These are phyloP conservation scores for Rhipidura dahli DNA, from an alignment of 2,113 vertebrate species.

Conservation along the genomic window DNA sequence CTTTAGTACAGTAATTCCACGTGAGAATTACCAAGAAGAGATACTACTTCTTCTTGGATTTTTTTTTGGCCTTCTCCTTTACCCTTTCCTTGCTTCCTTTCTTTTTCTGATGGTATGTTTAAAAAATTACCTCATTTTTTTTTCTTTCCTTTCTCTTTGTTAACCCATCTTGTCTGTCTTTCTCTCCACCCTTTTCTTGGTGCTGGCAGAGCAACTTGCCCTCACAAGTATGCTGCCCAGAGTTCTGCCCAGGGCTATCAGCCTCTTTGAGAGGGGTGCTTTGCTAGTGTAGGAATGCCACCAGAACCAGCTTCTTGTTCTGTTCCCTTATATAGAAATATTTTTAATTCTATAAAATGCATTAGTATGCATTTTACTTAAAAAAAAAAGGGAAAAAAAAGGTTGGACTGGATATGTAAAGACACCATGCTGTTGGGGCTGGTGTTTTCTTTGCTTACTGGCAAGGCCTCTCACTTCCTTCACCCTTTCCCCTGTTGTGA, in stretches of 20 bases:
- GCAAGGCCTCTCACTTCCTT: conserved; percentile 31
- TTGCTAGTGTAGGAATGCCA: not conserved
- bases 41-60: not conserved
- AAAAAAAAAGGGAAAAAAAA: not conserved
- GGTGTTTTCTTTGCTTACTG: not conserved
- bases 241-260: not conserved
- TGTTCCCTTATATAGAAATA: conserved; percentile 36
- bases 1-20: not conserved
- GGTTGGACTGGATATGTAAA: not conserved
- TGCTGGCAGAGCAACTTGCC: not conserved
- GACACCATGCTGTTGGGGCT: not conserved
- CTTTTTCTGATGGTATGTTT: not conserved
- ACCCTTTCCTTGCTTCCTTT: not conserved
- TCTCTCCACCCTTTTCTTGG: not conserved
- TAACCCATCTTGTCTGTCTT: not conserved
- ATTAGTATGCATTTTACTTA: conserved; percentile 16
- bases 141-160: not conserved
- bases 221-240: not conserved
- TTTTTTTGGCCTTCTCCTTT: not conserved
- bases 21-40: not conserved
- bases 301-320: conserved; percentile 20
- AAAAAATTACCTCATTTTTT: not conserved
- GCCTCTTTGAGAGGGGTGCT: not conserved
- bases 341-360: conserved; percentile 53
- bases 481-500: conserved; percentile 33